phyloP scores from a whole-genome alignment of 2,113 vertebrate species.

The Protomyctophum bolini region DNA sequence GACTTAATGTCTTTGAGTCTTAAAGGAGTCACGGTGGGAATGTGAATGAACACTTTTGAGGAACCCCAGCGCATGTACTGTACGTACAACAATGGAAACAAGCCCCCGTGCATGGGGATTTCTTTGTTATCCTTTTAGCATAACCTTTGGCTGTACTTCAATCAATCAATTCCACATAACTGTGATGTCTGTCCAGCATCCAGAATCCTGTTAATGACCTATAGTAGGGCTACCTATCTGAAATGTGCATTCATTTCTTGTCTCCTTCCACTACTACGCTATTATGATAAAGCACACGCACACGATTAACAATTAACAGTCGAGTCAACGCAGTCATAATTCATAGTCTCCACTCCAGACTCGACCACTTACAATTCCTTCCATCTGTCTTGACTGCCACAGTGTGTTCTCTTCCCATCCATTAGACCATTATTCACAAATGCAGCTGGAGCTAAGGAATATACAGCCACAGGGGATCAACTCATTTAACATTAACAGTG shows the following conservation, averaged over 20 bases:
- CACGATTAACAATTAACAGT: slow-evolving; percentile 19
- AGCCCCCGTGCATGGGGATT: no score
- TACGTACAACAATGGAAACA: no score
- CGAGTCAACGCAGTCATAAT: slow-evolving; percentile 5
- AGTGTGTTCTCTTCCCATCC: slow-evolving; percentile 3
- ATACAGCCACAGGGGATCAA: slow-evolving; percentile 38
- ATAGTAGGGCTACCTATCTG: not conserved
- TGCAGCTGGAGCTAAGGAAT: slow-evolving; percentile 30
- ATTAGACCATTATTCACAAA: slow-evolving; percentile 34
- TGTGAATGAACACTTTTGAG: not conserved
- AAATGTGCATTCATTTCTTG: not conserved
- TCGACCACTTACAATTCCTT: slow-evolving; percentile 20
- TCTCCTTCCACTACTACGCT: not conserved
- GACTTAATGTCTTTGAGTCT: no score
- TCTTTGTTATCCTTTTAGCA: no score
- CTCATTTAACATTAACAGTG: slow-evolving; percentile 57
- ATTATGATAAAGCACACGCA: not conserved
- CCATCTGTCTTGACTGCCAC: not conserved
- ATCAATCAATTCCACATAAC: no score
- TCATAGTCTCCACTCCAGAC: slow-evolving; percentile 17
- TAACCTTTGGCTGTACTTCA: no score
- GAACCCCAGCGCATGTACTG: not conserved
- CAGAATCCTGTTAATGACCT: no score
- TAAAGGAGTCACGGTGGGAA: no score
- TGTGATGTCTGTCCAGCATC: no score